A percentile compares a stretch with the other conserved stretches of the same genome.
These are phyloP conservation scores for Perccottus glenii DNA, from an alignment of 2,113 vertebrate genomes.

Conservation along the genomic window DNA sequence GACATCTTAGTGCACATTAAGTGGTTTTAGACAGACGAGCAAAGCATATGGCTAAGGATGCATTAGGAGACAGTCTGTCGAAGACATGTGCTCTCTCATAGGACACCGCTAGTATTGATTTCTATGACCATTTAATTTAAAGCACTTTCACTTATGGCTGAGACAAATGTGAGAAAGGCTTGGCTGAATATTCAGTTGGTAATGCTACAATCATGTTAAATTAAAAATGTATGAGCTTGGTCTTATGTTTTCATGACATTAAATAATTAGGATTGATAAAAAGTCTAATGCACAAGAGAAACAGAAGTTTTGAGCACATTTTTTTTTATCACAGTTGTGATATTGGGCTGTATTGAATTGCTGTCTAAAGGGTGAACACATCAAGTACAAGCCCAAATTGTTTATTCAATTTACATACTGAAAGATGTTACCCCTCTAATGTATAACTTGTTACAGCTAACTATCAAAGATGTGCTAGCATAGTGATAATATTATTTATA, in stretches of 20 bases:
- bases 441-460: no score
- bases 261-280: slow-evolving; percentile 89
- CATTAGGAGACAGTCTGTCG: slow-evolving; percentile 68
- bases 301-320: no score
- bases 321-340: no score
- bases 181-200: slow-evolving; percentile 81
- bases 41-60: slow-evolving; percentile 65
- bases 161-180: slow-evolving; percentile 63
- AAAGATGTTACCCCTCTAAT: no score
- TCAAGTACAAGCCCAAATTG: no score
- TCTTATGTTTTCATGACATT: slow-evolving; percentile 83
- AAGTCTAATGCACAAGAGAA: neutral
- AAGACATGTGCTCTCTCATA: slow-evolving; percentile 59
- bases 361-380: no score
- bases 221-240: slow-evolving; percentile 88
- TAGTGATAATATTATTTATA: no score
- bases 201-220: slow-evolving; percentile 88
- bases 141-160: slow-evolving; percentile 74
- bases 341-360: no score
- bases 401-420: no score
- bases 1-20: slow-evolving; percentile 68
- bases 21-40: slow-evolving; percentile 67
- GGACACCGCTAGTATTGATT: slow-evolving; percentile 76
- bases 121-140: slow-evolving; percentile 80
- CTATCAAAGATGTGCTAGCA: no score